A percentile compares a stretch with the other conserved stretches of the same genome.
phyloP scores from a whole-genome alignment of 2,797 vertebrate genomes.

The Enteromius trimaculatus region DNA sequence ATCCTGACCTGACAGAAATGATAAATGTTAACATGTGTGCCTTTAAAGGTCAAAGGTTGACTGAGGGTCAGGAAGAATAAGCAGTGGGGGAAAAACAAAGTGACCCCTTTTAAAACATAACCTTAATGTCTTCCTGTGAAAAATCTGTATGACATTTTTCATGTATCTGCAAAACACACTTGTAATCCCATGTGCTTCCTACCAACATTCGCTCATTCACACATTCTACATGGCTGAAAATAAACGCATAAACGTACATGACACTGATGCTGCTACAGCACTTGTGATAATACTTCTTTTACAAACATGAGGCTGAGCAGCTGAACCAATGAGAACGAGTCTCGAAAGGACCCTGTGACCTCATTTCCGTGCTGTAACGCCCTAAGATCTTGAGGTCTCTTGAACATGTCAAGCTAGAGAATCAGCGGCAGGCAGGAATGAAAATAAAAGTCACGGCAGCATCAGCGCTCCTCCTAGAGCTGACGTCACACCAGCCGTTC shows the following conservation, averaged over 20 bases:
- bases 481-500: slow-evolving; percentile 14
- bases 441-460: slow-evolving; percentile 29
- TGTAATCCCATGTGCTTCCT: background rate
- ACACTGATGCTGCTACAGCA: background rate
- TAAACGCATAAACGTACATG: background rate
- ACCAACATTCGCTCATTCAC: slow-evolving; percentile 2
- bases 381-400: slow-evolving; percentile 1
- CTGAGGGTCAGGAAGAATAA: background rate
- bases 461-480: slow-evolving; percentile 11
- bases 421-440: slow-evolving; percentile 1
- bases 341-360: slow-evolving; percentile 20
- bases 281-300: background rate
- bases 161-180: background rate
- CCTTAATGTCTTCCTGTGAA: background rate
- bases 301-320: background rate
- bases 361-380: slow-evolving; percentile 33
- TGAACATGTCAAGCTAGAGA: background rate
- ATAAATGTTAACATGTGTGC: slow-evolving; percentile 52
- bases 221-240: background rate
- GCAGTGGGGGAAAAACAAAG: background rate
- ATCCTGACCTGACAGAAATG: background rate
- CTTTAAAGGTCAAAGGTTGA: slow-evolving; percentile 27
- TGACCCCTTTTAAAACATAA: background rate
- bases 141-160: background rate
- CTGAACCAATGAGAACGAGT: slow-evolving; percentile 16